Conservation (phyloP, 2,113 vertebrate genomes). For the Xenopus borealis region DNA sequence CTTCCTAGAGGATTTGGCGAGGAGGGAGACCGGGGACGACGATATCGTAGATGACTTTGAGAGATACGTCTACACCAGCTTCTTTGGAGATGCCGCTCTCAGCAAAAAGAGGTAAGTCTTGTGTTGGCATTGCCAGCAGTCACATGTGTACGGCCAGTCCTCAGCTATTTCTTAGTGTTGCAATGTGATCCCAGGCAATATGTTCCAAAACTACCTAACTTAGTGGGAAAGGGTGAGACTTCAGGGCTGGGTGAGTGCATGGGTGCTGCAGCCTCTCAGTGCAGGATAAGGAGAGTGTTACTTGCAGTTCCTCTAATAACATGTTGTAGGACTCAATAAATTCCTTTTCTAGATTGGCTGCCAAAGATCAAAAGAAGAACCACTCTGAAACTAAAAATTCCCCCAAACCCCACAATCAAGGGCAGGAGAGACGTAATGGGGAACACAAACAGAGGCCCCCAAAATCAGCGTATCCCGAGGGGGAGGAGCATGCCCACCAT, state of each 20-base stretch:
- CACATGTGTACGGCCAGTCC: too few species aligned
- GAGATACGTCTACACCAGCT: constrained; percentile 60
- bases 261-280: too few species aligned
- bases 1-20: constrained; percentile 81
- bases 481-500: too few species aligned
- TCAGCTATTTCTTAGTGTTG: too few species aligned
- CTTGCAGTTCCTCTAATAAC: constrained; percentile 39
- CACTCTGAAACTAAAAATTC: too few species aligned
- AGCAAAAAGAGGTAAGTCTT: constrained; percentile 50
- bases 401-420: background rate
- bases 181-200: too few species aligned
- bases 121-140: background rate
- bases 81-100: constrained; percentile 52
- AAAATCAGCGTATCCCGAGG: background rate
- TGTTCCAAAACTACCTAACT: too few species aligned
- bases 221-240: too few species aligned
- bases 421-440: background rate
- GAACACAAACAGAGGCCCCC: background rate
- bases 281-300: too few species aligned
- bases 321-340: constrained; percentile 35
- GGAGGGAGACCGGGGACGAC: constrained; percentile 60
- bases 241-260: too few species aligned
- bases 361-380: constrained; percentile 2
- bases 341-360: constrained; percentile 25
- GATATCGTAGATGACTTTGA: constrained; percentile 79